A percentile compares a stretch with the other conserved stretches of the same genome.
These are phyloP conservation scores for Thyatira batis DNA, from an alignment of 2,888 invertebrate species.

Conservation along the genomic window DNA sequence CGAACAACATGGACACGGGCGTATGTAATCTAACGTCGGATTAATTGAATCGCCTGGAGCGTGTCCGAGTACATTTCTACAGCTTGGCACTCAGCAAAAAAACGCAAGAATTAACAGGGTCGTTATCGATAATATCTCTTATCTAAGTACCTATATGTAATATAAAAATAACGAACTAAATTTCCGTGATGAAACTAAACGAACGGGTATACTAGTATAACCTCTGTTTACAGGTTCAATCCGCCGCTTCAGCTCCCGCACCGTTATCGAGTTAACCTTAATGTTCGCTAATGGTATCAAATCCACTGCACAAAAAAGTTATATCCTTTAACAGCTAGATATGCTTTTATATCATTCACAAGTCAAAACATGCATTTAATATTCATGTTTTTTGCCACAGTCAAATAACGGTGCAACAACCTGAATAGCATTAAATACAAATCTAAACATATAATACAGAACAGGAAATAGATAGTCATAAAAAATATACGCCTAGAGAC, in stretches of 20 bases:
- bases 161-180: background rate
- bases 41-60: constrained; percentile 61
- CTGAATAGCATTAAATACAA: background rate
- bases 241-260: constrained; percentile 28
- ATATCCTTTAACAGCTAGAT: background rate
- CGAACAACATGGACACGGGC: constrained; percentile 29
- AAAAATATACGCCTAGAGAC: background rate
- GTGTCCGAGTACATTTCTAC: constrained; percentile 40
- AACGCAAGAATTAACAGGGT: constrained; percentile 33
- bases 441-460: background rate
- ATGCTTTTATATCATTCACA: background rate
- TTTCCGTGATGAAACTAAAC: background rate
- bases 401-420: background rate
- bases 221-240: constrained; percentile 31
- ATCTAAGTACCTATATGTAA: background rate
- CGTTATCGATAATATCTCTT: constrained; percentile 18
- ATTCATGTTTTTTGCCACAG: background rate
- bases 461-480: background rate
- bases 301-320: constrained; percentile 6
- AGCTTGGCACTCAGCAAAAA: constrained; percentile 38
- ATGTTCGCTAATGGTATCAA: constrained; percentile 37
- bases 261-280: constrained; percentile 50
- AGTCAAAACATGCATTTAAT: background rate
- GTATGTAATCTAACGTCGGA: constrained; percentile 51
- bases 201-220: constrained; percentile 11